Evolutionary conservation across 2,888 invertebrate genomes (phyloP).

Genomic region (Cephus pulcher): DNA sequence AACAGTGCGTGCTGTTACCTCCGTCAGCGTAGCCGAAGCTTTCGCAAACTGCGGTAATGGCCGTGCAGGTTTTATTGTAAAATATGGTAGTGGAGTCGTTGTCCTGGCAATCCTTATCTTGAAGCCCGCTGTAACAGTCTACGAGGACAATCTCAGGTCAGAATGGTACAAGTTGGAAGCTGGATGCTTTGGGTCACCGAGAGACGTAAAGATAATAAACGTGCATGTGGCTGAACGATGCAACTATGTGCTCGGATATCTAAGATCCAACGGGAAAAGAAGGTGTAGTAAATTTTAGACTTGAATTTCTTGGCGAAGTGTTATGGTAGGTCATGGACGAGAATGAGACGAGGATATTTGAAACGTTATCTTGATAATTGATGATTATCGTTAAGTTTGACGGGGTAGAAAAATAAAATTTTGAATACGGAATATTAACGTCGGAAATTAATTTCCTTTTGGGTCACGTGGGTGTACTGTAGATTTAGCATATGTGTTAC

Average conservation of each 20-base stretch:
- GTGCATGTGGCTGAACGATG: not conserved
- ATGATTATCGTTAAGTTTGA: not conserved
- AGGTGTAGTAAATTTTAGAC: not conserved
- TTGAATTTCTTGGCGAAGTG: not conserved
- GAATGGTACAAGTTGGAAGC: not conserved
- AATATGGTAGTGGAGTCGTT: slow-evolving; percentile 68
- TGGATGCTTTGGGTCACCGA: not conserved
- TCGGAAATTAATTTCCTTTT: not conserved
- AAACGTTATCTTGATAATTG: not conserved
- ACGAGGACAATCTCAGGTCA: slow-evolving; percentile 29
- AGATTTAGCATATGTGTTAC: not conserved
- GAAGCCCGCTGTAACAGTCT: slow-evolving; percentile 77
- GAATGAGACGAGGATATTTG: not conserved
- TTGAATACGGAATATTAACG: not conserved
- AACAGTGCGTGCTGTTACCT: slow-evolving; percentile 68
- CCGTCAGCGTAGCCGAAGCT: slow-evolving; percentile 60
- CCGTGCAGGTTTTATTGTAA: slow-evolving; percentile 69
- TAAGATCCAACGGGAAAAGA: not conserved
- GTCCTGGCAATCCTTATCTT: slow-evolving; percentile 69
- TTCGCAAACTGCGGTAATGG: slow-evolving; percentile 69
- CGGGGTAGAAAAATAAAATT: not conserved
- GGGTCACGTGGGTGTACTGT: too few relatives aligned
- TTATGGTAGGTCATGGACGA: not conserved
- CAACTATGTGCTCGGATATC: not conserved
- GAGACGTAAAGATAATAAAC: not conserved